Evolutionary conservation across 2,113 vertebrate genomes (phyloP).

Genomic region (Gymnocephalus cernua): DNA sequence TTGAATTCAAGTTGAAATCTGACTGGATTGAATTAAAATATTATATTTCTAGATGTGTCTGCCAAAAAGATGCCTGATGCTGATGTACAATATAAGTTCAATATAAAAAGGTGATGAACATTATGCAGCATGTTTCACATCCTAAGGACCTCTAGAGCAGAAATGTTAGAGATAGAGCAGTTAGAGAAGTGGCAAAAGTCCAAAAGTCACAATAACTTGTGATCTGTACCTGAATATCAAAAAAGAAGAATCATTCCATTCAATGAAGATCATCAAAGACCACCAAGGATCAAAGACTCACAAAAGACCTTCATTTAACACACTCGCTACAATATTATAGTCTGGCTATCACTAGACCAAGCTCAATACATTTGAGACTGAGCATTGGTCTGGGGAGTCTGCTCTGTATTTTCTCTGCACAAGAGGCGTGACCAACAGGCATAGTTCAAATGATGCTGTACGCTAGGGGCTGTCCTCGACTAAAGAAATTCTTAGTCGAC

Average conservation of each 20-base stretch:
- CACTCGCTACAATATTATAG: not conserved
- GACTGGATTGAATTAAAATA: slow-evolving; percentile 18
- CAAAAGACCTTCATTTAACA: not conserved
- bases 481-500: no score
- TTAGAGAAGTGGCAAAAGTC: slow-evolving; percentile 8
- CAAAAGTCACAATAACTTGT: not conserved
- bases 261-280: slow-evolving; percentile 14
- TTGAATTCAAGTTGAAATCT: slow-evolving; percentile 38
- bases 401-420: no score
- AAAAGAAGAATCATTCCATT: not conserved
- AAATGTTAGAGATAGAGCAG: not conserved
- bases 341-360: no score
- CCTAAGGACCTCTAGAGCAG: not conserved
- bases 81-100: not conserved
- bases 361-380: no score
- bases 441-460: no score
- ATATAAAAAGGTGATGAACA: not conserved
- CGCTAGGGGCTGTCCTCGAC: no score
- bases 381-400: no score
- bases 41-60: slow-evolving; percentile 16
- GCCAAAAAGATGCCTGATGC: not conserved
- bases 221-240: not conserved
- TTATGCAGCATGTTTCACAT: not conserved
- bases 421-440: no score
- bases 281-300: slow-evolving; percentile 30